Evolutionary conservation across 2,797 vertebrate species (phyloP).

Genomic region (Schizopygopsis malacanthus): DNA sequence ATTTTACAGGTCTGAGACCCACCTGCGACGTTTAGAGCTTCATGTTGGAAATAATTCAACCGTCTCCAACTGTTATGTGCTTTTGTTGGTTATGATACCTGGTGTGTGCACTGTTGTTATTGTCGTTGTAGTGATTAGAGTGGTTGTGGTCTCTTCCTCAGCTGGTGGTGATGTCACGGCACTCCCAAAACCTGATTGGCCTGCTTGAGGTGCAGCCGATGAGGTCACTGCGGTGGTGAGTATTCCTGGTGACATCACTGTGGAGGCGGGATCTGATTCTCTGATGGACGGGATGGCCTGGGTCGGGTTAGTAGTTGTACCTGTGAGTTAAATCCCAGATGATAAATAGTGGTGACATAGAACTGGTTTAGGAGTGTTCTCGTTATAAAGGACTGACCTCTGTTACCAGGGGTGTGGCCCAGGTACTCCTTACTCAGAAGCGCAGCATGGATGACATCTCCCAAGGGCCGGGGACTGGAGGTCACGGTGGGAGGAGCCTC

Average conservation of each 20-base stretch:
- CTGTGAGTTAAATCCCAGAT: constrained; percentile 67
- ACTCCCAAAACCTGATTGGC: constrained; percentile 68
- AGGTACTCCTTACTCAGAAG: constrained; percentile 84
- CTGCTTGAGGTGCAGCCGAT: constrained; percentile 67
- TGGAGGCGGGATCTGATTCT: constrained; percentile 70
- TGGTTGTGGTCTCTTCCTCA: constrained; percentile 92
- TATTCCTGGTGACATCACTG: constrained; percentile 78
- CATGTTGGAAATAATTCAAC: neutral
- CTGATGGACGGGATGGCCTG: constrained; percentile 76
- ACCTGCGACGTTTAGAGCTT: neutral
- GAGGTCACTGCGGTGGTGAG: constrained; percentile 80
- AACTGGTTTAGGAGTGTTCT: constrained; percentile 5
- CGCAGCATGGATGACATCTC: constrained; percentile 80
- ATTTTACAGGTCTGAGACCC: neutral
- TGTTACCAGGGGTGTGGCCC: constrained; percentile 67
- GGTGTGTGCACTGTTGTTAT: constrained; percentile 92
- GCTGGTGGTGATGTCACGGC: constrained; percentile 75
- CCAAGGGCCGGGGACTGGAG: constrained; percentile 72
- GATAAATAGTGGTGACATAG: neutral
- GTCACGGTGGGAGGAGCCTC: constrained; percentile 71
- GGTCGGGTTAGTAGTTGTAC: constrained; percentile 81
- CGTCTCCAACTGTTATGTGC: neutral
- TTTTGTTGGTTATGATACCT: constrained; percentile 72
- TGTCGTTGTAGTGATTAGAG: constrained; percentile 91
- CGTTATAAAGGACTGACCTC: constrained; percentile 64